Percentiles rank a stretch among this genome's conserved stretches.
phyloP scores from a whole-genome alignment of 2,888 invertebrate species.

The Ormyrus nitidulus region DNA sequence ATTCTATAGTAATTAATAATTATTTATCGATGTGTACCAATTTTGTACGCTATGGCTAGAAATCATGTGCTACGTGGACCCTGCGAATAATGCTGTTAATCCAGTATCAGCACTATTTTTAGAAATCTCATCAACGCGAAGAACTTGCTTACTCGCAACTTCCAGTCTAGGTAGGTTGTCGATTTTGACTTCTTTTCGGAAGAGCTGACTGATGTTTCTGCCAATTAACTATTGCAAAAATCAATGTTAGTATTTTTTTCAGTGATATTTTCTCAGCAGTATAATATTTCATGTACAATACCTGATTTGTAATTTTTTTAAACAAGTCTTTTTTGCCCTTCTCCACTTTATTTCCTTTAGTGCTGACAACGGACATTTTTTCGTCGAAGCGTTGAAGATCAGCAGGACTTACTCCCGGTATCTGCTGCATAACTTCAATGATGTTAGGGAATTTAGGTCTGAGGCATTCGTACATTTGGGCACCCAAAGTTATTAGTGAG shows the following conservation, averaged over 20 bases:
- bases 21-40: constrained; percentile 62
- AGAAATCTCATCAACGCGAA: constrained; percentile 70
- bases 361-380: constrained; percentile 82
- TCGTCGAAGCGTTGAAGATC: constrained; percentile 92
- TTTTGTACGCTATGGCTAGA: constrained; percentile 61
- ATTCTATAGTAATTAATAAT: constrained; percentile 49
- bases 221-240: constrained; percentile 83
- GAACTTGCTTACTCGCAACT: constrained; percentile 67
- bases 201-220: constrained; percentile 89
- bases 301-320: constrained; percentile 90
- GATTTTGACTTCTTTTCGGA: constrained; percentile 91
- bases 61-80: constrained; percentile 72
- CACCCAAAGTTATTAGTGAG: constrained; percentile 85
- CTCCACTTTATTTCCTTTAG: constrained; percentile 88
- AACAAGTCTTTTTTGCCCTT: constrained; percentile 94
- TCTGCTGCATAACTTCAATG: constrained; percentile 82
- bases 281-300: constrained; percentile 65
- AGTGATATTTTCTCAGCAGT: too few relatives aligned
- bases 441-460: constrained; percentile 86
- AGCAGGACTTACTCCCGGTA: constrained; percentile 88
- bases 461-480: constrained; percentile 90
- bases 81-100: constrained; percentile 72
- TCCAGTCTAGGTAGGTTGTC: constrained; percentile 87
- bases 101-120: constrained; percentile 69
- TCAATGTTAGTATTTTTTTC: background rate